Evolutionary conservation across 2,888 invertebrate species (phyloP).

Genomic region (Drosophila kokeensis): DNA sequence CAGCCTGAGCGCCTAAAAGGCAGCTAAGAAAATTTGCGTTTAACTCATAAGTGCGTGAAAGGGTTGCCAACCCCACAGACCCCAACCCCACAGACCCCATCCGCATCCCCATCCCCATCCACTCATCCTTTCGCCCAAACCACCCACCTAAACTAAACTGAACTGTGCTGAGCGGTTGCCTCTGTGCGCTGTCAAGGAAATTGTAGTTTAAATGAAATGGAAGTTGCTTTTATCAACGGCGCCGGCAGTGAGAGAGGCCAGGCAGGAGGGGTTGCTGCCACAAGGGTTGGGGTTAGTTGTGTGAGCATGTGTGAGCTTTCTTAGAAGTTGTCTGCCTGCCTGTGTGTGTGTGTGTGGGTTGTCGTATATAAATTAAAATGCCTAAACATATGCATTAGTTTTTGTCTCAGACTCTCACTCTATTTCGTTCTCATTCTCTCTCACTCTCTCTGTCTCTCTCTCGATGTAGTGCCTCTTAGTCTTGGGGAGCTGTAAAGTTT

Average conservation of each 20-base stretch:
- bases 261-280: constrained; percentile 13
- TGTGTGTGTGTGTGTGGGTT: constrained; percentile 45
- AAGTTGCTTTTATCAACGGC: constrained; percentile 82
- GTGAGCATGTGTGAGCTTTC: constrained; percentile 68
- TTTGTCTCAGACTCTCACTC: constrained; percentile 66
- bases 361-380: constrained; percentile 82
- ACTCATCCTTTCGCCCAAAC: not conserved
- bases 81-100: not conserved
- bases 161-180: constrained; percentile 56
- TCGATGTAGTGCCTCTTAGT: constrained; percentile 47
- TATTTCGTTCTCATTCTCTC: not conserved
- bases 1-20: constrained; percentile 76
- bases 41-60: constrained; percentile 82
- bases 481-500: constrained; percentile 71
- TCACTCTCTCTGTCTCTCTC: not conserved
- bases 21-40: constrained; percentile 83
- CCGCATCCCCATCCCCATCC: not conserved
- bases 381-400: constrained; percentile 83
- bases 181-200: constrained; percentile 80
- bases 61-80: constrained; percentile 66
- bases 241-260: constrained; percentile 43
- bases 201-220: constrained; percentile 83
- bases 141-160: constrained; percentile 3
- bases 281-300: constrained; percentile 50
- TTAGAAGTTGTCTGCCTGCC: constrained; percentile 66